Conservation (phyloP, 2,888 invertebrate species). For the Chloromyia formosa region DNA sequence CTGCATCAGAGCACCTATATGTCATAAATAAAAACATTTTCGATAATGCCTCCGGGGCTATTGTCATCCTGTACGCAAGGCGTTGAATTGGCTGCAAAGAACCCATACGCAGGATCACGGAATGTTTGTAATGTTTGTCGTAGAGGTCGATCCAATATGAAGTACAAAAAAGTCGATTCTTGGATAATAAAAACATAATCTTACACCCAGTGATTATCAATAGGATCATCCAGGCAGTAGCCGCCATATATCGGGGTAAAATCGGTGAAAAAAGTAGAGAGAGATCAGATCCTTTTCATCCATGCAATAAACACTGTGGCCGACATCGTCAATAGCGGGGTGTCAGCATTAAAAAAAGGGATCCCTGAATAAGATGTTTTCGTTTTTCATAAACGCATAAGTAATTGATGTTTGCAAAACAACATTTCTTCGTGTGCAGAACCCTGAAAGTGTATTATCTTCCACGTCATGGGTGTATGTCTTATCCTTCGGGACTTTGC, state of each 20-base stretch:
- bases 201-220: conserved; percentile 47
- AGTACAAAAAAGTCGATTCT: conserved; percentile 43
- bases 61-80: conserved; percentile 26
- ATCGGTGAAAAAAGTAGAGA: not conserved
- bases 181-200: conserved; percentile 48
- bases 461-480: not conserved
- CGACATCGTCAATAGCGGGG: not conserved
- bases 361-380: conserved; percentile 24
- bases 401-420: conserved; percentile 48
- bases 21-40: conserved; percentile 32
- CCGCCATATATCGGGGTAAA: not conserved
- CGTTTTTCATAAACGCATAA: conserved; percentile 38
- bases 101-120: not conserved
- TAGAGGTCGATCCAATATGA: conserved; percentile 3
- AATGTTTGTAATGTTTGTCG: conserved; percentile 26
- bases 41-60: conserved; percentile 35
- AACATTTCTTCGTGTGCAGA: not conserved
- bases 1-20: conserved; percentile 37
- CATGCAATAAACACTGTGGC: conserved; percentile 26
- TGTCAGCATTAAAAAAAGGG: not conserved
- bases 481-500: conserved; percentile 2
- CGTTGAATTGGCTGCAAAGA: not conserved
- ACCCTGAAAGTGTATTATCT: conserved; percentile 1
- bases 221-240: conserved; percentile 22
- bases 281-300: conserved; percentile 13